Conservation (phyloP, 2,797 vertebrate species). For the Pipistrellus pipistrellus region DNA sequence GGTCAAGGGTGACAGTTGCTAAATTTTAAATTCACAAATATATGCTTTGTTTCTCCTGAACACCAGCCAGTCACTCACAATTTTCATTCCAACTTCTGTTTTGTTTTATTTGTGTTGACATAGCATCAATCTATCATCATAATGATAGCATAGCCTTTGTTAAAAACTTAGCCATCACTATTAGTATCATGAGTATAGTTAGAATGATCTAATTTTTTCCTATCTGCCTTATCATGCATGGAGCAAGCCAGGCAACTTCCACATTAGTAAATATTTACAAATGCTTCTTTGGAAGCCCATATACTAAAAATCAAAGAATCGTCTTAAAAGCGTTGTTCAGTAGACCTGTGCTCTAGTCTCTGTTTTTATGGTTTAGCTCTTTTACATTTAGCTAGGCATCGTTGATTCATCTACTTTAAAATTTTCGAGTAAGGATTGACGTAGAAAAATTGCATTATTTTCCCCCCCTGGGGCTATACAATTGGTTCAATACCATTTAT, state of each 20-base stretch:
- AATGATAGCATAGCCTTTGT: neutral
- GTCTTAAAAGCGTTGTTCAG: neutral
- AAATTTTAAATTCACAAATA: conserved; percentile 24
- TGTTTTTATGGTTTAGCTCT: neutral
- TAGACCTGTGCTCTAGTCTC: neutral
- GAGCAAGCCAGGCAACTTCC: neutral
- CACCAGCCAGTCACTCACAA: neutral
- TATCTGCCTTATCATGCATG: neutral
- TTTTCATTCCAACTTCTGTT: neutral
- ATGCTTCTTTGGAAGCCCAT: neutral
- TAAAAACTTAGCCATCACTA: neutral
- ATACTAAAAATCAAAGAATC: conserved; percentile 5
- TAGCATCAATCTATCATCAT: neutral
- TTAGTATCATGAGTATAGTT: conserved; percentile 30
- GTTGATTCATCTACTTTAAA: neutral
- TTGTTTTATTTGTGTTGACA: neutral
- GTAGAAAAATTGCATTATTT: neutral
- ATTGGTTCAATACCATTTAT: neutral
- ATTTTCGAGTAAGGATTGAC: neutral
- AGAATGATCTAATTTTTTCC: neutral
- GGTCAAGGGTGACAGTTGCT: neutral
- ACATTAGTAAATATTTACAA: neutral
- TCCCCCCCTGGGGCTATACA: neutral
- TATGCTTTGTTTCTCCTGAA: neutral
- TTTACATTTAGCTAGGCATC: conserved; percentile 28